A percentile compares a stretch with the other conserved stretches of the same genome.
Conservation (phyloP, 2,113 vertebrate genomes). For the Sphaerodactylus townsendi region DNA sequence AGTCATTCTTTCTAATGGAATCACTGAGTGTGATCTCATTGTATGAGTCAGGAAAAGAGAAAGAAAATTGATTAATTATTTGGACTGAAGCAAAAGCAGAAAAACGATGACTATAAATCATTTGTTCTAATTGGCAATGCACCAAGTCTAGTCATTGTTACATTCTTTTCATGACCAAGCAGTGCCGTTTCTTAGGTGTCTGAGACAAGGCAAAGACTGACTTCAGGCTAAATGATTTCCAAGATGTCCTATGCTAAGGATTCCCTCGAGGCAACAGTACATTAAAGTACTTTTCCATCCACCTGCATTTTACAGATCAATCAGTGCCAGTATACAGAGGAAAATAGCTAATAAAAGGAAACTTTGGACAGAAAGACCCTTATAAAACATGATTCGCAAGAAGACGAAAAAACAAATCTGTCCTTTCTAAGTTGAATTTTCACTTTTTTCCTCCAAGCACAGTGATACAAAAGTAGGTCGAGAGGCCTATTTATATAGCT, state of each 20-base stretch:
- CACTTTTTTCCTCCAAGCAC: constrained; percentile 43
- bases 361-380: constrained; percentile 35
- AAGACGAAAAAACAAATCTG: constrained; percentile 40
- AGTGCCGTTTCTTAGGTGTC: constrained; percentile 20
- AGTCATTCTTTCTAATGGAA: neutral
- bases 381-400: constrained; percentile 60
- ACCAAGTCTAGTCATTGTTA: neutral
- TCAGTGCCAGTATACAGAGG: constrained; percentile 28
- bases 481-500: constrained; percentile 65
- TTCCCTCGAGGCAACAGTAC: constrained; percentile 23
- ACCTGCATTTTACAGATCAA: constrained; percentile 39
- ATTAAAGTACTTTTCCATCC: constrained; percentile 47
- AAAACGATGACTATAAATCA: neutral
- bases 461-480: constrained; percentile 70
- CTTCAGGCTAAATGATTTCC: constrained; percentile 42
- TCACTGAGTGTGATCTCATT: neutral
- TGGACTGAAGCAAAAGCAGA: constrained; percentile 14
- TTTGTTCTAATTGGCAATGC: constrained; percentile 28
- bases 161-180: constrained; percentile 45
- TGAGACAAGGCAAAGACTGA: neutral
- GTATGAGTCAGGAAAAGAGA: neutral
- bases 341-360: constrained; percentile 50
- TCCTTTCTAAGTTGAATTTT: constrained; percentile 53
- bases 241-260: constrained; percentile 43
- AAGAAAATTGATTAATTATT: constrained; percentile 24